Conservation (phyloP, 2,113 vertebrate species). For the Suricata suricatta region DNA sequence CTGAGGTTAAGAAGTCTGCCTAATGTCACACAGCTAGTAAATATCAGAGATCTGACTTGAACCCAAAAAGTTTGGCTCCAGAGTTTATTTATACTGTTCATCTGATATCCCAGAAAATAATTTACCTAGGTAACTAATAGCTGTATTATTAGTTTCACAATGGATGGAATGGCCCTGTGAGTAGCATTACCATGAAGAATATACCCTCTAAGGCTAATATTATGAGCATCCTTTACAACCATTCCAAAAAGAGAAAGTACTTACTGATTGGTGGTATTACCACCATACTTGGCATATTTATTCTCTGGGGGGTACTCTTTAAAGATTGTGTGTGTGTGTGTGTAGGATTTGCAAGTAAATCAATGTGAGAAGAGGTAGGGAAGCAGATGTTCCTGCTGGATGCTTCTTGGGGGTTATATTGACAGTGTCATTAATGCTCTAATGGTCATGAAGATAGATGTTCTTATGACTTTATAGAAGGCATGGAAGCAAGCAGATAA, state of each 20-base stretch:
- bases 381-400: neutral
- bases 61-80: neutral
- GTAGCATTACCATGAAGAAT: neutral
- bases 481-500: neutral
- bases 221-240: neutral
- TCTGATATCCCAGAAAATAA: neutral
- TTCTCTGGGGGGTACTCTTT: neutral
- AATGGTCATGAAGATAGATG: neutral
- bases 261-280: neutral
- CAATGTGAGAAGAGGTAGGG: neutral
- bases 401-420: neutral
- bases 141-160: neutral
- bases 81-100: neutral
- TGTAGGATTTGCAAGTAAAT: neutral
- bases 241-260: neutral
- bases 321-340: neutral
- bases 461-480: neutral
- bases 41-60: neutral
- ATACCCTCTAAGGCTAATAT: neutral
- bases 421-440: neutral
- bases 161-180: neutral
- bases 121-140: neutral
- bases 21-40: neutral
- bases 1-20: neutral
- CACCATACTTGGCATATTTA: neutral